Evolutionary conservation across 1,140 invertebrate species (phyloP).

Genomic region (Phymastichus coffea): DNA sequence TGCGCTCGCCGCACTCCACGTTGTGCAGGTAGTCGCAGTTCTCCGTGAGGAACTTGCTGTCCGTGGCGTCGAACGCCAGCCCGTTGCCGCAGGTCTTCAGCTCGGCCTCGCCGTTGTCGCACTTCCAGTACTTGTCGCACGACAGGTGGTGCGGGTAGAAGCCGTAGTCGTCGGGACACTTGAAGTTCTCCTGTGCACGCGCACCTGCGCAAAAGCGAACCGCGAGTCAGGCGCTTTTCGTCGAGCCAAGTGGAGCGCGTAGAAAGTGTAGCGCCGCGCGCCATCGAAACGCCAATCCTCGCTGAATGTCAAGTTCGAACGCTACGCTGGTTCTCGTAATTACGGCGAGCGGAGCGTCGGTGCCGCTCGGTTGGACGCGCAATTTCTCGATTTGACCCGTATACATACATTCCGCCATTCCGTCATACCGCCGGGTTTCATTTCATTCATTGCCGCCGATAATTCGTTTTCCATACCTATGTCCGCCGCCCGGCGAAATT

Average conservation of each 20-base stretch:
- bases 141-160: constrained; percentile 87
- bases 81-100: constrained; percentile 93
- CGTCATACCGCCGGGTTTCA: no score
- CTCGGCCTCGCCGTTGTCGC: constrained; percentile 84
- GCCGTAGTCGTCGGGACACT: constrained; percentile 92
- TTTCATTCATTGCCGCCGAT: no score
- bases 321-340: constrained; percentile 14
- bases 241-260: constrained; percentile 9
- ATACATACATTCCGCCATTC: no score
- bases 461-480: no score
- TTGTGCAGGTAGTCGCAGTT: constrained; percentile 96
- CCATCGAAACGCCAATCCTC: neutral
- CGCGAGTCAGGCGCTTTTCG: constrained; percentile 7
- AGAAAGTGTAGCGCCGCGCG: constrained; percentile 5
- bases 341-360: no score
- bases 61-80: constrained; percentile 85
- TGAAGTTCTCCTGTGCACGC: constrained; percentile 76
- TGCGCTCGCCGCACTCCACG: constrained; percentile 88
- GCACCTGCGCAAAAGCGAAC: constrained; percentile 61
- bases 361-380: no score
- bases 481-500: no score
- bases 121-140: constrained; percentile 96
- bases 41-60: constrained; percentile 86
- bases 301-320: constrained; percentile 22
- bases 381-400: no score